Evolutionary conservation across 2,113 vertebrate genomes (phyloP).

Genomic region (Eubucco bourcierii): DNA sequence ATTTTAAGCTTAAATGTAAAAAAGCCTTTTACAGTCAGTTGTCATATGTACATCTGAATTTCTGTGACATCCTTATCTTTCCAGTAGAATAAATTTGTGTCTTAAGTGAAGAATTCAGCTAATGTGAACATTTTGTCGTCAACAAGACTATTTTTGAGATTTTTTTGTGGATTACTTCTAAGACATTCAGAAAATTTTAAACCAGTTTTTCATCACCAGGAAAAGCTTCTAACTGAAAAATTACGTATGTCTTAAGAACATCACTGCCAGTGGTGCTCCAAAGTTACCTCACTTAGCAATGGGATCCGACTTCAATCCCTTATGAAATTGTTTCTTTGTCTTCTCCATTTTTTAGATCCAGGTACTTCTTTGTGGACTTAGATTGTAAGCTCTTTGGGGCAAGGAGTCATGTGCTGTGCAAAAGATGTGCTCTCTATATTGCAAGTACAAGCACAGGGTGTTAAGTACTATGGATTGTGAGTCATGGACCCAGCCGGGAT

Average conservation of each 20-base stretch:
- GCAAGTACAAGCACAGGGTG: not conserved
- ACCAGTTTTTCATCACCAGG: not conserved
- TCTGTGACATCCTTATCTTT: not conserved
- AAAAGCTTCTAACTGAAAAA: conserved; percentile 22
- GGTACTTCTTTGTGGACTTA: conserved; percentile 3
- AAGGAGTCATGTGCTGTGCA: not conserved
- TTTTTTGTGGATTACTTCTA: conserved; percentile 1
- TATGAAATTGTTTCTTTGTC: not conserved
- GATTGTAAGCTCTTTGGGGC: conserved; percentile 55
- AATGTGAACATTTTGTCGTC: not conserved
- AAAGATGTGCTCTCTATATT: not conserved
- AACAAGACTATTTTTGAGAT: not conserved
- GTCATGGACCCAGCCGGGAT: not conserved
- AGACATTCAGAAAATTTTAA: not conserved
- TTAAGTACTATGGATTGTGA: not conserved
- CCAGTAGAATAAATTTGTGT: not conserved
- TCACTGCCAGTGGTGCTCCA: conserved; percentile 1
- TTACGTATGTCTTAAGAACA: conserved; percentile 18
- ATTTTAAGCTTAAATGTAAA: conserved; percentile 6
- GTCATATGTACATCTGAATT: not conserved
- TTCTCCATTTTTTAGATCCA: not conserved
- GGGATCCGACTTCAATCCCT: not conserved
- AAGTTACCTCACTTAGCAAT: conserved; percentile 34
- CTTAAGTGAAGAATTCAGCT: not conserved
- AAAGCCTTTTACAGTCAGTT: conserved; percentile 21